Evolutionary conservation across 2,797 vertebrate genomes (phyloP).

Genomic region (Dromococcyx pavoninus): DNA sequence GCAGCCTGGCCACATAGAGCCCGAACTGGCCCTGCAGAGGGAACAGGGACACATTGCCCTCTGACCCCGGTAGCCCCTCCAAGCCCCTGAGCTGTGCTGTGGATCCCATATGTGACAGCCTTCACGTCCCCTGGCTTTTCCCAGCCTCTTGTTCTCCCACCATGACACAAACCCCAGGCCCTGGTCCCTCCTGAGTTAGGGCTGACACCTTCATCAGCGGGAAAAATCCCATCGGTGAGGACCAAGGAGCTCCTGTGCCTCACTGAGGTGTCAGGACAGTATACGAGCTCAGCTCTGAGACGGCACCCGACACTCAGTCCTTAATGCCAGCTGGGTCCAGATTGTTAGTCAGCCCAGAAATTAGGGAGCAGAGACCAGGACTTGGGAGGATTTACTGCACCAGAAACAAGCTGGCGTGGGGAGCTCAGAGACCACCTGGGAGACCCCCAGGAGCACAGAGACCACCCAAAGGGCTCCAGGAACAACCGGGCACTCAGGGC

Average conservation of each 20-base stretch:
- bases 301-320: background rate
- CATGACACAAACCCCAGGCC: background rate
- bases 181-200: background rate
- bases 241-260: background rate
- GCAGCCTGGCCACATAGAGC: background rate
- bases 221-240: rapidly evolving
- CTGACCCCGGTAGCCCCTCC: background rate
- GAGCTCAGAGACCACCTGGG: no score
- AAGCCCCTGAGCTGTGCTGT: background rate
- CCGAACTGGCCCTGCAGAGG: background rate
- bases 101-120: rapidly evolving
- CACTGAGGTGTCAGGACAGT: rapidly evolving
- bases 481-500: rapidly evolving
- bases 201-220: background rate
- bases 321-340: rapidly evolving
- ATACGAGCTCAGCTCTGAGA: background rate
- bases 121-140: background rate
- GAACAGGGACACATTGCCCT: background rate
- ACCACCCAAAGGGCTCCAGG: background rate
- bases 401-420: rapidly evolving
- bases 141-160: background rate
- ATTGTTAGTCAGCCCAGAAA: background rate
- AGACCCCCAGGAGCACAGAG: no score
- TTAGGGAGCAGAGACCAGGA: background rate
- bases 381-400: rapidly evolving